A percentile compares a stretch with the other conserved stretches of the same genome.
Evolutionary conservation across 1,140 invertebrate genomes (phyloP).

Genomic region (Sitophilus oryzae): DNA sequence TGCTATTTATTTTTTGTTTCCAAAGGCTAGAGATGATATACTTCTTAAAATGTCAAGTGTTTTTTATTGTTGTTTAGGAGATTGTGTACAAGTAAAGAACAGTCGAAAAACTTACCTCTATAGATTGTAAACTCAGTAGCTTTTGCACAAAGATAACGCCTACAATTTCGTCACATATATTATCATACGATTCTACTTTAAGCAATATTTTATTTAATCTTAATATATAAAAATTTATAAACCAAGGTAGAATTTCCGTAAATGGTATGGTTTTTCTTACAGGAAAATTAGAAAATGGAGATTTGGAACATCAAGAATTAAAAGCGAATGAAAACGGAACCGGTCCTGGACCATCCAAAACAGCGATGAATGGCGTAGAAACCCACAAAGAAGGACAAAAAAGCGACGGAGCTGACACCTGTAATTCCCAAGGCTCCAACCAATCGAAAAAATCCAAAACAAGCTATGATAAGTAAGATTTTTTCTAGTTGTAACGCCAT

Average conservation of each 20-base stretch:
- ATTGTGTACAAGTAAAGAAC: too few relatives aligned
- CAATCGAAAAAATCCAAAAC: slow-evolving; percentile 63
- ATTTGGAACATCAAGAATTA: slow-evolving; percentile 53
- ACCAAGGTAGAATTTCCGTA: too few relatives aligned
- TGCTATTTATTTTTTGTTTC: too few relatives aligned
- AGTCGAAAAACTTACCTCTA: too few relatives aligned
- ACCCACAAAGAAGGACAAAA: slow-evolving; percentile 57
- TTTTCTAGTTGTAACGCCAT: background rate
- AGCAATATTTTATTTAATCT: background rate
- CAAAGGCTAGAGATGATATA: too few relatives aligned
- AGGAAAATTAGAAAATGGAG: slow-evolving; percentile 57
- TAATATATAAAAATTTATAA: background rate
- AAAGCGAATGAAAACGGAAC: slow-evolving; percentile 45
- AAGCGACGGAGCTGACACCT: slow-evolving; percentile 75
- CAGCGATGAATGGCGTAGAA: slow-evolving; percentile 42
- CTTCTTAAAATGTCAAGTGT: too few relatives aligned
- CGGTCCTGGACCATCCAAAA: slow-evolving; percentile 37
- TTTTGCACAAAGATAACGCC: too few relatives aligned
- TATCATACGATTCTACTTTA: too few relatives aligned
- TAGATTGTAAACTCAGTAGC: too few relatives aligned
- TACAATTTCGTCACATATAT: too few relatives aligned
- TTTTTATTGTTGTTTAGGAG: too few relatives aligned
- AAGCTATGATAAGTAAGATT: slow-evolving; percentile 59
- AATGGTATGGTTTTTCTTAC: slow-evolving; percentile 23
- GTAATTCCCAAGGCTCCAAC: slow-evolving; percentile 63